Evolutionary conservation across 2,797 vertebrate genomes (phyloP).

Genomic region (Chrosomus eos): DNA sequence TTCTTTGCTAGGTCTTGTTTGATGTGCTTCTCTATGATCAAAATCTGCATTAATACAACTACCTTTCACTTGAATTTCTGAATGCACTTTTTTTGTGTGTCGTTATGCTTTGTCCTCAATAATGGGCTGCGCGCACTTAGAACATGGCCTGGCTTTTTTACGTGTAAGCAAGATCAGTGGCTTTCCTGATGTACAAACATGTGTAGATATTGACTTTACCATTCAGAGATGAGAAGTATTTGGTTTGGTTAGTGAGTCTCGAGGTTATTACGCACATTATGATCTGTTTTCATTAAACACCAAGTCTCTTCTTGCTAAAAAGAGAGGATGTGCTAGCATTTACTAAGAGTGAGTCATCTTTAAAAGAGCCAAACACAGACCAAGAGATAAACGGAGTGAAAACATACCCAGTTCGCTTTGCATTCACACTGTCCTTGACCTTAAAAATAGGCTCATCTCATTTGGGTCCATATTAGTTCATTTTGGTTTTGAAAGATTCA

Average conservation of each 20-base stretch:
- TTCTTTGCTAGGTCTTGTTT: conserved; percentile 60
- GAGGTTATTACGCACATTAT: conserved; percentile 26
- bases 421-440: conserved; percentile 10
- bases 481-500: background rate
- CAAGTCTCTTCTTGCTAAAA: background rate
- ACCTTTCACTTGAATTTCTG: conserved; percentile 30
- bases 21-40: conserved; percentile 62
- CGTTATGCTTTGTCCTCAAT: conserved; percentile 62
- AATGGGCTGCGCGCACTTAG: conserved; percentile 67
- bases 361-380: background rate
- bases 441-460: background rate
- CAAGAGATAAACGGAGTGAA: background rate
- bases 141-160: conserved; percentile 73
- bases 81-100: conserved; percentile 69
- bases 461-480: background rate
- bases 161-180: conserved; percentile 79
- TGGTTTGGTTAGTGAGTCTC: conserved; percentile 5
- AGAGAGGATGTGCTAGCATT: background rate
- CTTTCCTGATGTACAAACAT: conserved; percentile 57
- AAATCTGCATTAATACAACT: conserved; percentile 64
- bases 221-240: conserved; percentile 31
- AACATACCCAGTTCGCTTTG: background rate
- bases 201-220: conserved; percentile 31
- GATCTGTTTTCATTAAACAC: conserved; percentile 9
- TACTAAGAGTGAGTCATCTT: background rate